A percentile compares a stretch with the other conserved stretches of the same genome.
phyloP scores from a whole-genome alignment of 2,888 invertebrate species.

The Ephialtes manifestator region DNA sequence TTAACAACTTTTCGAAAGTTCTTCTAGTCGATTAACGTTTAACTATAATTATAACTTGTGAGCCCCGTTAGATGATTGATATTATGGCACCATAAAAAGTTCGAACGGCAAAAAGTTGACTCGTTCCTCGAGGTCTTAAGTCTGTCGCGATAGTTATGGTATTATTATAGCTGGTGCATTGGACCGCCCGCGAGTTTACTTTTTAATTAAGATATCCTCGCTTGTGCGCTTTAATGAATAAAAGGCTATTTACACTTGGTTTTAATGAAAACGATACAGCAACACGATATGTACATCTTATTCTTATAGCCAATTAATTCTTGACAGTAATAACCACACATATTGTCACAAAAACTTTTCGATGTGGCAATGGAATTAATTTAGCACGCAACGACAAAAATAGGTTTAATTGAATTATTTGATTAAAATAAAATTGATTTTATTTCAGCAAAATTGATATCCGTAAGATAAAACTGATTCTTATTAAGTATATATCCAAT shows the following conservation, averaged over 20 bases:
- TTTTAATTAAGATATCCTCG: conserved; percentile 11
- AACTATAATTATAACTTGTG: neutral
- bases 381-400: conserved; percentile 37
- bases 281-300: neutral
- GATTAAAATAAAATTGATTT: too few species aligned
- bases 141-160: neutral
- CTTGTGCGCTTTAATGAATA: neutral
- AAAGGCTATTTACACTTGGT: neutral
- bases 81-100: neutral
- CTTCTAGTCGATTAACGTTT: neutral
- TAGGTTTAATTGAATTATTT: too few species aligned
- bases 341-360: conserved; percentile 34
- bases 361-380: conserved; percentile 74
- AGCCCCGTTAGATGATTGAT: neutral
- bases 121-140: neutral
- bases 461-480: too few species aligned
- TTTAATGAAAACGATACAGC: conserved; percentile 1
- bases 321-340: neutral
- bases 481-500: too few species aligned
- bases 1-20: neutral
- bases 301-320: conserved; percentile 37
- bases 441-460: too few species aligned
- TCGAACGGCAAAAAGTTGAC: neutral
- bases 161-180: neutral
- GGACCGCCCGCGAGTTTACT: neutral